Conservation (phyloP, 1,140 invertebrate species). For the Brachionus manjavacas region DNA sequence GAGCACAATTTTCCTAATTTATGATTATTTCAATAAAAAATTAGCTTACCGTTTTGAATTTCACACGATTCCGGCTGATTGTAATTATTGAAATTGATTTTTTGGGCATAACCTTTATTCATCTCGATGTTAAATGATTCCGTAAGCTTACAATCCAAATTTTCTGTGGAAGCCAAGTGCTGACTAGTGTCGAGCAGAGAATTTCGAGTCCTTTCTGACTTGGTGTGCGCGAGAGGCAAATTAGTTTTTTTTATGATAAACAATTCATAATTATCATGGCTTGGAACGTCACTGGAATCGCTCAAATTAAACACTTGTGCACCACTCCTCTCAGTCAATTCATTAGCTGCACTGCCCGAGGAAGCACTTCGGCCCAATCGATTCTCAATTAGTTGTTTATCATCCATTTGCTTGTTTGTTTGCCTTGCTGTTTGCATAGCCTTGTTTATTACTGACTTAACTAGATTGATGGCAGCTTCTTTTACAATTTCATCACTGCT, state of each 20-base stretch:
- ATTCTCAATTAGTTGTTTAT: constrained; percentile 7
- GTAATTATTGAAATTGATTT: not conserved
- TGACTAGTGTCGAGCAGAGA: not conserved
- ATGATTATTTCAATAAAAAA: constrained; percentile 1
- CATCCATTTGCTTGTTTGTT: not conserved
- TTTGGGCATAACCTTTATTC: not conserved
- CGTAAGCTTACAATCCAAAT: not conserved
- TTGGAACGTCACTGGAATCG: not conserved
- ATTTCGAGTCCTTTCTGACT: not conserved
- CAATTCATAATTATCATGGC: not conserved
- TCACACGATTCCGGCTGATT: not conserved
- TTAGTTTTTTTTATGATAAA: not conserved
- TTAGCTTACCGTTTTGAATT: constrained; percentile 32
- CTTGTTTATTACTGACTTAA: constrained; percentile 5
- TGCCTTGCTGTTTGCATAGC: not conserved
- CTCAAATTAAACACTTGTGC: not conserved
- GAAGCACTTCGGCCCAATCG: not conserved
- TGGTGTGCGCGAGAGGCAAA: not conserved
- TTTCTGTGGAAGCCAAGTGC: not conserved
- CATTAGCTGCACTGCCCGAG: not conserved
- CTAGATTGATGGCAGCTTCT: constrained; percentile 10
- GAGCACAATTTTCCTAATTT: not conserved
- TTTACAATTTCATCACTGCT: not conserved
- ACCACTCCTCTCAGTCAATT: not conserved
- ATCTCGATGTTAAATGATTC: not conserved